phyloP scores from a whole-genome alignment of 2,113 vertebrate species.

The Albula glossodonta region DNA sequence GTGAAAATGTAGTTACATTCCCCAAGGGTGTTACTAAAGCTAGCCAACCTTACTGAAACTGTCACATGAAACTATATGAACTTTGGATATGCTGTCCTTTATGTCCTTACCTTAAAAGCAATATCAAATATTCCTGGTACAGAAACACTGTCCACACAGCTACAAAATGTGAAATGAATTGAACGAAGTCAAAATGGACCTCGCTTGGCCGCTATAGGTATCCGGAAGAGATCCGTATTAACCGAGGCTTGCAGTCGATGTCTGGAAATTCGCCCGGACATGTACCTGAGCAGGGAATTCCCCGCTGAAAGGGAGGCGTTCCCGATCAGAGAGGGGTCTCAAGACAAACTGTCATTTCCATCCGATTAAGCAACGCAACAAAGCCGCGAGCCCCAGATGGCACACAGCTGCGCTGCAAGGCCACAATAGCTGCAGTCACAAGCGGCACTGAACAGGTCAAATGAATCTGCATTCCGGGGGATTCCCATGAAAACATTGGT shows the following conservation, averaged over 20 bases:
- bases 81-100: too few relatives aligned
- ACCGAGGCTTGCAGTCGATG: not conserved
- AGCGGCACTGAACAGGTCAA: conserved; percentile 28
- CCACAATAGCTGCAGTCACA: conserved; percentile 35
- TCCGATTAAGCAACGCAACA: conserved; percentile 25
- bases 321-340: conserved; percentile 33
- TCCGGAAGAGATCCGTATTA: not conserved
- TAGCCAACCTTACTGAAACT: too few relatives aligned
- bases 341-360: conserved; percentile 35
- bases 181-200: not conserved
- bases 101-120: not conserved
- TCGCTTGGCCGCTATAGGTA: not conserved
- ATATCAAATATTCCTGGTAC: not conserved
- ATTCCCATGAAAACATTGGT: conserved; percentile 10
- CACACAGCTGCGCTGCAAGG: conserved; percentile 14
- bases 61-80: too few relatives aligned
- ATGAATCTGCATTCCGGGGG: conserved; percentile 4
- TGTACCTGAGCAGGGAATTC: conserved; percentile 54
- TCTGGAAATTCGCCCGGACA: conserved; percentile 45
- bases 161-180: not conserved
- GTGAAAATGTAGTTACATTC: not conserved
- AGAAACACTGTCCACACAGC: not conserved
- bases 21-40: too few relatives aligned
- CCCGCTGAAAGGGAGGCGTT: conserved; percentile 27
- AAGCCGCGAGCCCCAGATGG: not conserved